Evolutionary conservation across 2,888 invertebrate genomes (phyloP).

Genomic region (Bugulina stolonifera): DNA sequence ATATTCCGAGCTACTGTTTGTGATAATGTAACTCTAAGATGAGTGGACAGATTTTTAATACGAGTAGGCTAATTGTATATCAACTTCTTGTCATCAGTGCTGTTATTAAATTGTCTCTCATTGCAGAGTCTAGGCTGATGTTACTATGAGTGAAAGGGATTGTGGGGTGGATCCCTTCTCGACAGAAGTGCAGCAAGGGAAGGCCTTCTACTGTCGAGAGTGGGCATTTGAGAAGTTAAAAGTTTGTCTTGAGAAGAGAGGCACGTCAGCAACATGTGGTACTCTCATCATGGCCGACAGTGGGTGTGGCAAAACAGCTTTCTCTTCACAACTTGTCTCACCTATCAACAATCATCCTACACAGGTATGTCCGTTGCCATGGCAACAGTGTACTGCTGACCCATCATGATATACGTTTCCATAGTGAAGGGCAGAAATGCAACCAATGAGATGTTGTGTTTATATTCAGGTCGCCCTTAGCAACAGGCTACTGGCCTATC

Average conservation of each 20-base stretch:
- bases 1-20: too few relatives aligned
- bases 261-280: conserved; percentile 69
- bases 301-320: conserved; percentile 81
- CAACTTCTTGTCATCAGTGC: too few relatives aligned
- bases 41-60: too few relatives aligned
- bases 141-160: too few relatives aligned
- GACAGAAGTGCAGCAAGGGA: conserved; percentile 43
- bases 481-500: conserved; percentile 74
- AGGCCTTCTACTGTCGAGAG: conserved; percentile 76
- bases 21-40: too few relatives aligned
- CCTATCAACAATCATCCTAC: conserved; percentile 64
- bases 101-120: too few relatives aligned
- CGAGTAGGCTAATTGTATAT: too few relatives aligned
- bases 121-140: too few relatives aligned
- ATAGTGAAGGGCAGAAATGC: too few relatives aligned
- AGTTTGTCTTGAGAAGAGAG: conserved; percentile 81
- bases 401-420: too few relatives aligned
- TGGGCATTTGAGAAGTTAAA: conserved; percentile 92
- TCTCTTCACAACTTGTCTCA: conserved; percentile 55
- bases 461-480: conserved; percentile 59
- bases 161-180: too few relatives aligned
- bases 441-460: too few relatives aligned
- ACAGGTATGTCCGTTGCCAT: background rate
- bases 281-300: conserved; percentile 83
- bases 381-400: background rate